Percentiles rank a stretch among this genome's conserved stretches.
Evolutionary conservation across 1,140 invertebrate species (phyloP).

Genomic region (Belonocnema kinseyi): DNA sequence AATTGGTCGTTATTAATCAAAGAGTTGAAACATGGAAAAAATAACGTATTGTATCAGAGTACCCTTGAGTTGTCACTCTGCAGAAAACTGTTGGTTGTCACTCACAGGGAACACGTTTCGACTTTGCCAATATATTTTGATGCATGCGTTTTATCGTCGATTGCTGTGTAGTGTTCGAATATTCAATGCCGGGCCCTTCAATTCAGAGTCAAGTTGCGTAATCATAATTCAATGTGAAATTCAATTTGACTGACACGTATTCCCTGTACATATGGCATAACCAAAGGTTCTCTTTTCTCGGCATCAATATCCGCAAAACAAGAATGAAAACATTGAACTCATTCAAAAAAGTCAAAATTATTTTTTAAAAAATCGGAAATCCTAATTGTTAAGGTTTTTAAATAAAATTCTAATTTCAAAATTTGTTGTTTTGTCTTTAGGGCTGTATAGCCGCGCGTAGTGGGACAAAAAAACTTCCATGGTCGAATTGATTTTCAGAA

Average conservation of each 20-base stretch:
- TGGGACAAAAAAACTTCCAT: too few relatives aligned
- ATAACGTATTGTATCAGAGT: background rate
- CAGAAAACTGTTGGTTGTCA: background rate
- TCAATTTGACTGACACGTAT: slow-evolving; percentile 4
- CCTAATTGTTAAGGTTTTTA: too few relatives aligned
- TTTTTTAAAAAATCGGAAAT: too few relatives aligned
- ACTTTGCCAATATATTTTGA: slow-evolving; percentile 13
- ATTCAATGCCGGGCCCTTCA: slow-evolving; percentile 5
- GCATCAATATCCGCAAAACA: background rate
- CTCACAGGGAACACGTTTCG: background rate
- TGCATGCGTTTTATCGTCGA: slow-evolving; percentile 7
- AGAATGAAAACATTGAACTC: too few relatives aligned
- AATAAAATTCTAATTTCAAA: too few relatives aligned
- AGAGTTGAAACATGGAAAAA: background rate
- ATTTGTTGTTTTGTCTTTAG: too few relatives aligned
- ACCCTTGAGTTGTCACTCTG: background rate
- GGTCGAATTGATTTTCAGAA: too few relatives aligned
- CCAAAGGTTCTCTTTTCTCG: background rate
- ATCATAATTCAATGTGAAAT: slow-evolving; percentile 30
- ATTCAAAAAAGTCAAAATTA: too few relatives aligned
- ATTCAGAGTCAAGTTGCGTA: background rate
- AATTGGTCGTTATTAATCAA: background rate
- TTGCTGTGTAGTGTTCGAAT: background rate
- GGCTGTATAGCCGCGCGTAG: too few relatives aligned
- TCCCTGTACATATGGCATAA: slow-evolving; percentile 5